phyloP scores from a whole-genome alignment of 2,113 vertebrate genomes.

The Numida meleagris region DNA sequence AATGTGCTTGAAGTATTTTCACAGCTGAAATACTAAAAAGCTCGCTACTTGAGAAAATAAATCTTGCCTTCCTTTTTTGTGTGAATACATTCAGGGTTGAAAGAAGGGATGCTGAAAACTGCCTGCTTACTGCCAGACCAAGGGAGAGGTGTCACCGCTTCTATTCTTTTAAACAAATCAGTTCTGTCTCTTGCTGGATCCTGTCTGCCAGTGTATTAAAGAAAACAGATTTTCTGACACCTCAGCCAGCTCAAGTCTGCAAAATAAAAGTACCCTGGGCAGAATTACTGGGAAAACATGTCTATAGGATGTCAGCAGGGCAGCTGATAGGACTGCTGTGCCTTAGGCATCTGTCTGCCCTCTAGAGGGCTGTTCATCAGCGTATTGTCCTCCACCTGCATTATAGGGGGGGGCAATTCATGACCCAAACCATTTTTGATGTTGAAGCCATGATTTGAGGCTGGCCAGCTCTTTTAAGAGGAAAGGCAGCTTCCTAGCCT shows the following conservation, averaged over 20 bases:
- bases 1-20: neutral
- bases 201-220: neutral
- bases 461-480: neutral
- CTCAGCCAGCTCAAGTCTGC: neutral
- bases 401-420: neutral
- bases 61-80: neutral
- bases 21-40: neutral
- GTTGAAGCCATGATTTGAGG: neutral
- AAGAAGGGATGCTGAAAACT: neutral
- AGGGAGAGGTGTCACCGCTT: neutral
- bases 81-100: neutral
- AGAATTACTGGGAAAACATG: neutral
- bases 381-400: rapidly evolving
- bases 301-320: neutral
- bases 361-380: neutral
- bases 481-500: neutral
- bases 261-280: neutral
- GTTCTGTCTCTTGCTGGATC: neutral
- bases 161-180: neutral
- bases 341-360: rapidly evolving
- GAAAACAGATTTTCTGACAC: neutral
- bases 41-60: neutral
- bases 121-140: neutral
- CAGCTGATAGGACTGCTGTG: neutral
- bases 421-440: neutral